phyloP scores from a whole-genome alignment of 2,797 vertebrate species.

The Micrastur ruficollis region DNA sequence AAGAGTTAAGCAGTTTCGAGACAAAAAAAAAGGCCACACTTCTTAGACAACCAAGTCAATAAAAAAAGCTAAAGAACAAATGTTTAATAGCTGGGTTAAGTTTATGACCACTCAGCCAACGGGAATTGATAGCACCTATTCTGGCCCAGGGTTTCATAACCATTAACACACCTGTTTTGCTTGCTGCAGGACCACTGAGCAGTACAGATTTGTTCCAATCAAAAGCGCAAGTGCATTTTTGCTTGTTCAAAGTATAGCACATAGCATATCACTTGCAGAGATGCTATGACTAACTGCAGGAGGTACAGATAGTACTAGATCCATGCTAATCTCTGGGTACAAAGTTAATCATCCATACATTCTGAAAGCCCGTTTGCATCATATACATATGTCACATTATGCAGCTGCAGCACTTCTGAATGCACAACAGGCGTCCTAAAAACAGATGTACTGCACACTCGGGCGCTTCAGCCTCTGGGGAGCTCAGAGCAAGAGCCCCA shows the following conservation, averaged over 20 bases:
- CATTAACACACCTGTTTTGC: neutral
- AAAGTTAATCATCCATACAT: neutral
- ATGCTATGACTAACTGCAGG: neutral
- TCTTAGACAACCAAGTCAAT: neutral
- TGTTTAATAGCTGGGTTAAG: neutral
- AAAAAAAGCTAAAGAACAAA: neutral
- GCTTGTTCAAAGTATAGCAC: neutral
- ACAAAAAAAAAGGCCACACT: neutral
- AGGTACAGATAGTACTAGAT: neutral
- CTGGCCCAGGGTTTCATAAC: neutral
- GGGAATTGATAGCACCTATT: neutral
- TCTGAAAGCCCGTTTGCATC: neutral
- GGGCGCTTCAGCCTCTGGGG: neutral
- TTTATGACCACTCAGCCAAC: neutral
- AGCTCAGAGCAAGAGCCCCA: neutral
- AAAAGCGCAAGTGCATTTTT: neutral
- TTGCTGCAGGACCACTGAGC: neutral
- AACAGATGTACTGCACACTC: rapidly evolving
- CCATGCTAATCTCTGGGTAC: neutral
- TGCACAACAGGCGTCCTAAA: neutral
- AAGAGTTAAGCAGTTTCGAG: neutral
- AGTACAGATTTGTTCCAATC: neutral
- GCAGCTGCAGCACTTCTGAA: neutral
- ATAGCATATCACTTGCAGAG: rapidly evolving
- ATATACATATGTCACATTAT: rapidly evolving